Base-by-base conservation (phyloP, 2,113 vertebrate genomes). In the Lipotes vexillifer region DNA sequence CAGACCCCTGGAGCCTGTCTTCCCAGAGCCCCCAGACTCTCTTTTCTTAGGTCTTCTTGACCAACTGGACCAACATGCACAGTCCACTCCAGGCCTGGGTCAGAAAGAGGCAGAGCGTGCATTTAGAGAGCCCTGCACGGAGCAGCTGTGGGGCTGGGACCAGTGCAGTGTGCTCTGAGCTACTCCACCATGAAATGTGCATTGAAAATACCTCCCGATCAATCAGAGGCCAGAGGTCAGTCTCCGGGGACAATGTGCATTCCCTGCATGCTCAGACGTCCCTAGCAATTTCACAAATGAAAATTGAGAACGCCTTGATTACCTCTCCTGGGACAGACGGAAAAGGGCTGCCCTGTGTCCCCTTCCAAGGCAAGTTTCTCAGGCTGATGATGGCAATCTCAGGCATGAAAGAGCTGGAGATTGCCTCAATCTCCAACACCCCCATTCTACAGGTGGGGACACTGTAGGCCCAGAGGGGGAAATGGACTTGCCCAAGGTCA, bases 221-320 rank as follows among this genome's bases (percentile, higher is more conserved):
- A 3, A 87, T 94, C 38, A 25, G 82, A 61, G 88, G 68, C 66
- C 41, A 6, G 46, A 52, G 74, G 88, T 82, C 92, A 75, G 92
- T 75, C 59, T 88, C 74, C 49, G 11, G 20, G 57, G 49, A 94
- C 74, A 27, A 66, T 31, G 41, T 4, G 12, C 29, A 68, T 59
- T 59, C 57, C 72, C 46, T 38, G 49, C 66, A 13, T 3, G 29
- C 11, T 46, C 46, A 18, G 20, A 68, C 0, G 33, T 87, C 92
- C 74, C 74, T 7, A 8, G 27, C 82, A 81, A 87, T 91, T 87
- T 92, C 74, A 75, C 66, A 94, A 91, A 94, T 59, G 66, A 82
- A 94, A 87, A 94, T 31, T 59, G 92, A 96, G 82, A 88, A n/a
- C 0, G 1, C 41, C 59, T 68, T 68, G 12, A 61, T 92, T 44